A percentile compares a stretch with the other conserved stretches of the same genome.
Evolutionary conservation across 2,888 invertebrate species (phyloP).

Genomic region (Xylophagus ater): DNA sequence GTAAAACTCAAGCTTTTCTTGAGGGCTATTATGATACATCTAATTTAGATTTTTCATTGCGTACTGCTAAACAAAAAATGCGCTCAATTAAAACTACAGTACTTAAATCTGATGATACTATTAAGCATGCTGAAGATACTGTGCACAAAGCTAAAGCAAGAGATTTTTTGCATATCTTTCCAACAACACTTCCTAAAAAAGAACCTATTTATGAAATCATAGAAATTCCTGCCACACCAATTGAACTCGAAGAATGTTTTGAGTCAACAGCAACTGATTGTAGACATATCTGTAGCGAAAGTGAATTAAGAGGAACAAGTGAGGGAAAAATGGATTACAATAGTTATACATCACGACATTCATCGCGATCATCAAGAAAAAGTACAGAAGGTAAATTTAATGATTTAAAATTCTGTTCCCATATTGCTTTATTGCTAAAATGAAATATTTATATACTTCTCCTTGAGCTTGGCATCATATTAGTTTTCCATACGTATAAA

Average conservation of each 20-base stretch:
- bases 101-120: slow-evolving; percentile 34
- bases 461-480: no score
- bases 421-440: no score
- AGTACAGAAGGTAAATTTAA: slow-evolving; percentile 46
- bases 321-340: slow-evolving; percentile 33
- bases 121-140: slow-evolving; percentile 39
- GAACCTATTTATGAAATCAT: slow-evolving; percentile 36
- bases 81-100: slow-evolving; percentile 37
- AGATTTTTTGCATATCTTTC: slow-evolving; percentile 38
- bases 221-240: slow-evolving; percentile 27
- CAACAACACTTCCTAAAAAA: slow-evolving; percentile 33
- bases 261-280: slow-evolving; percentile 32
- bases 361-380: slow-evolving; percentile 49
- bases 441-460: no score
- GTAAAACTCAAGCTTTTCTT: slow-evolving; percentile 36
- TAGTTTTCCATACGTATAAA: no score
- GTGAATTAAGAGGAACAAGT: slow-evolving; percentile 25
- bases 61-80: slow-evolving; percentile 37
- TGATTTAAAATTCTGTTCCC: not conserved
- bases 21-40: slow-evolving; percentile 33
- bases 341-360: slow-evolving; percentile 42
- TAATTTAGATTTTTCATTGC: slow-evolving; percentile 32
- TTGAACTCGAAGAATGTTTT: slow-evolving; percentile 25
- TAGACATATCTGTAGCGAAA: slow-evolving; percentile 30
- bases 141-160: slow-evolving; percentile 38